Evolutionary conservation across 2,113 vertebrate species (phyloP), one percentile per base, ranked within the genome.

Genomic region (Oplegnathus fasciatus): DNA sequence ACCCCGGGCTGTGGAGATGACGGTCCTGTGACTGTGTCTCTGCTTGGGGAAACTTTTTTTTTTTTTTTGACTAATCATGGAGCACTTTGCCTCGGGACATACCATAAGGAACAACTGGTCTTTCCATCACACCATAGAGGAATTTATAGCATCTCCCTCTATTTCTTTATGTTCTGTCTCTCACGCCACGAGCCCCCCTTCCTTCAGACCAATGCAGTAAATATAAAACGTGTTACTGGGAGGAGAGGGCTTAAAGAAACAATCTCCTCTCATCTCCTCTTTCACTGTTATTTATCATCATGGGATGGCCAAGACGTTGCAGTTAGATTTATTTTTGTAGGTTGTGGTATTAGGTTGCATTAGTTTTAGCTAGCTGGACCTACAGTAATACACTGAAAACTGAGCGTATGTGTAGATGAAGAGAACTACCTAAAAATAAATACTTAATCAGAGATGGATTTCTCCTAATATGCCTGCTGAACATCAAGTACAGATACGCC

Each of bases 11-110:
- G 52, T 22, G 37, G 68, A 8, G 67, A 65, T 11, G 42, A 65
- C 5, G 50, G 85, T 88, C 87, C 50, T 86, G 80, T 90, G 90
- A 86, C 78, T 50, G 32, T 17, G 22, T 44, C 66, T 79, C 72
- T 42, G 40, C 71, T 64, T 24, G 8, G 24, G 80, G 46, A 71
- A 48, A 17, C 18, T 20, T 62, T 79, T 61, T 70, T 64, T 71
- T 20, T 20, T 71, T 20, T 20, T 71, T 22, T 69, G 55, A 82
- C 37, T 79, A 42, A 66, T 82, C 34, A 11, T 0, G 11, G n/a
- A 82, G 58, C 50, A 6, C 26, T 78, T 34, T 8, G 77, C 86
- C 67, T 64, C 0, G 0, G 64, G 86, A 52, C 74, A 44, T 13
- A 71, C 61, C 9, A 32, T 20, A 30, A 58, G 58, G 46, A 75